These are phyloP conservation scores for Automeris io DNA, from an alignment of 2,888 invertebrate genomes.

Conservation along the genomic window DNA sequence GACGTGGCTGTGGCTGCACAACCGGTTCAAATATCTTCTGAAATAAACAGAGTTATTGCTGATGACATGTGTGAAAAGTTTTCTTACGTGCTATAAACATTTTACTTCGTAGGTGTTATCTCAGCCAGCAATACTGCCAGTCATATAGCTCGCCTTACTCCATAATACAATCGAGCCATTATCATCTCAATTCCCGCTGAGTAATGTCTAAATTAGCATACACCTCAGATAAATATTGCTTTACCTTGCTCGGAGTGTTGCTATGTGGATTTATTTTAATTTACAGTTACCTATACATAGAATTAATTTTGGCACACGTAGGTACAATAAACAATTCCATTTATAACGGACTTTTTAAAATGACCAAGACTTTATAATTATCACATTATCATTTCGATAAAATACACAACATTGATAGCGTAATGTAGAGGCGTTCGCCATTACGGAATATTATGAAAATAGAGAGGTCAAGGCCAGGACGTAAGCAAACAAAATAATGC, in stretches of 20 bases:
- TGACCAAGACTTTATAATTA: slow-evolving; percentile 28
- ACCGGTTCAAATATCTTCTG: slow-evolving; percentile 68
- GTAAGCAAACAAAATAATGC: slow-evolving; percentile 64
- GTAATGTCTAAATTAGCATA: slow-evolving; percentile 8
- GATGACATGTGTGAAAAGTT: slow-evolving; percentile 3
- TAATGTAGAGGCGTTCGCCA: slow-evolving; percentile 62
- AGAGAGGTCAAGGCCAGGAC: slow-evolving; percentile 77
- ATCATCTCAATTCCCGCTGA: slow-evolving; percentile 4
- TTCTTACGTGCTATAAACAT: slow-evolving; percentile 5
- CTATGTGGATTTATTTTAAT: slow-evolving; percentile 7
- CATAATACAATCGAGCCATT: slow-evolving; percentile 5
- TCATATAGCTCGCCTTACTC: slow-evolving; percentile 7
- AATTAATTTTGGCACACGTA: slow-evolving; percentile 17
- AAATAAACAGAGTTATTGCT: slow-evolving; percentile 23
- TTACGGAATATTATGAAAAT: slow-evolving; percentile 77
- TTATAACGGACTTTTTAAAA: too few relatives aligned
- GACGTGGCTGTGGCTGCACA: slow-evolving; percentile 64
- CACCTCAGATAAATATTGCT: background rate
- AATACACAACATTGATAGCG: slow-evolving; percentile 62
- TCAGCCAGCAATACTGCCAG: slow-evolving; percentile 8
- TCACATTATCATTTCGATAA: slow-evolving; percentile 53
- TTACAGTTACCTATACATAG: slow-evolving; percentile 6
- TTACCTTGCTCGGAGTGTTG: slow-evolving; percentile 4
- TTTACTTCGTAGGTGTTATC: slow-evolving; percentile 7
- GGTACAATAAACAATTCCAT: background rate